Evolutionary conservation across 2,888 invertebrate genomes (phyloP), one percentile per base, ranked within the genome.

Genomic region (Elegia similella): DNA sequence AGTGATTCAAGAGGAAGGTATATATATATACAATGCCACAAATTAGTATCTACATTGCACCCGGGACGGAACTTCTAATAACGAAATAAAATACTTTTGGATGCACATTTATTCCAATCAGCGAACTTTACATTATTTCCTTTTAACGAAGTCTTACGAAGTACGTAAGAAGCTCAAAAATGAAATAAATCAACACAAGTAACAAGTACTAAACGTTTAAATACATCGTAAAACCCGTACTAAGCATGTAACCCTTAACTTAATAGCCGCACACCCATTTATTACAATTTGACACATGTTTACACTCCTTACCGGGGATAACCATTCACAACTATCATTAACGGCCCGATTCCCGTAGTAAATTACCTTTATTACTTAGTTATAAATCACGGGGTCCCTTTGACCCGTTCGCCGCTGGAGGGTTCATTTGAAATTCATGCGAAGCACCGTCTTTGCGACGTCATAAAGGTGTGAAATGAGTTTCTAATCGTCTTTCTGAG

Each of bases 391-490:
- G 61, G 64, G 75, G 73, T 71, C 64, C 64, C 60, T 69, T 73
- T 68, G 68, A 68, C 62, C 65, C 46, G 53, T 34, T 34, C 47
- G 57, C 60, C 56, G 62, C 64, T 61, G 56, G 62, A 52, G 73
- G 69, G 73, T 75, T 34, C 16, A 50, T 70, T 77, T 79, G 73
- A 69, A 69, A 78, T 79, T 79, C 73, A 79, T 78, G 67, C 64
- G 64, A 61, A 61, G 48, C 64, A 63, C 59, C 59, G 13, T 59
- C 66, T 75, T 76, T 72, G 75, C 64, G 67, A 63, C 62, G 64
- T 70, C 74, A 75, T 78, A 69, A 76, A 75, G 67, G 76, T 80
- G 77, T 80, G 67, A 78, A 78, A 78, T 69, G 65, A 72, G 74
- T 65, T 61, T 64, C 62, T 61, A 58, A 59, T 59, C 58, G 59